Evolutionary conservation across 53 echinoderm and acorn worm species (phyloP).

Genomic region (Hippasteria phrygiana): DNA sequence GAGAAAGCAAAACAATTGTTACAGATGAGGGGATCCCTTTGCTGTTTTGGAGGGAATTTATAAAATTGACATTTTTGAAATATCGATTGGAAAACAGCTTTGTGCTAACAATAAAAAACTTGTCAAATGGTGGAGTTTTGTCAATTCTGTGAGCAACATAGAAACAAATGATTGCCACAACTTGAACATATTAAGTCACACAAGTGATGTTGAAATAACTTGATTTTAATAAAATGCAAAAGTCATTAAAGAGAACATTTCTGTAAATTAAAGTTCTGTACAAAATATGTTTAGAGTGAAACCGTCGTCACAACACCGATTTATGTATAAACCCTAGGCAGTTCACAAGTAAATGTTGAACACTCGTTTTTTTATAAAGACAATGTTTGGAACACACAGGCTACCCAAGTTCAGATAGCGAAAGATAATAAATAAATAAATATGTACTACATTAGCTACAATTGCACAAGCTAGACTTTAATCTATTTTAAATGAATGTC

Average conservation of each 20-base stretch:
- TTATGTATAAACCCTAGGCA: background rate
- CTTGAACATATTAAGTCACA: background rate
- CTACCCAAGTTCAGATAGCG: conserved; percentile 37
- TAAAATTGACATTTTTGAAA: too few relatives aligned
- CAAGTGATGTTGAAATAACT: background rate
- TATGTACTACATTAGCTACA: conserved; percentile 42
- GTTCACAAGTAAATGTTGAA: background rate
- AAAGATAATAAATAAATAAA: conserved; percentile 52
- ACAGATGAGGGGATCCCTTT: too few relatives aligned
- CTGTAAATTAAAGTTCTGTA: conserved; percentile 8
- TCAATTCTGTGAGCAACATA: background rate
- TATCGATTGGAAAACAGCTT: too few relatives aligned
- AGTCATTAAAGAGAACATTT: background rate
- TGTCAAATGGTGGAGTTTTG: too few relatives aligned
- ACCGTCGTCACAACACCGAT: background rate
- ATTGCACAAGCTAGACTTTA: conserved; percentile 52
- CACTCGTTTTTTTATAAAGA: conserved; percentile 54
- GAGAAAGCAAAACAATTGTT: too few relatives aligned
- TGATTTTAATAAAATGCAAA: conserved; percentile 30
- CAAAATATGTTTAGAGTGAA: conserved; percentile 1
- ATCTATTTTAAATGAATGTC: conserved; percentile 12
- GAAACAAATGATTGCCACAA: background rate
- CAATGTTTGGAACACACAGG: conserved; percentile 52
- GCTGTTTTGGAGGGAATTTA: too few relatives aligned
- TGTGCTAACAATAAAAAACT: too few relatives aligned